phyloP scores from a whole-genome alignment of 2,797 vertebrate species.

The Leucoraja ocellata region DNA sequence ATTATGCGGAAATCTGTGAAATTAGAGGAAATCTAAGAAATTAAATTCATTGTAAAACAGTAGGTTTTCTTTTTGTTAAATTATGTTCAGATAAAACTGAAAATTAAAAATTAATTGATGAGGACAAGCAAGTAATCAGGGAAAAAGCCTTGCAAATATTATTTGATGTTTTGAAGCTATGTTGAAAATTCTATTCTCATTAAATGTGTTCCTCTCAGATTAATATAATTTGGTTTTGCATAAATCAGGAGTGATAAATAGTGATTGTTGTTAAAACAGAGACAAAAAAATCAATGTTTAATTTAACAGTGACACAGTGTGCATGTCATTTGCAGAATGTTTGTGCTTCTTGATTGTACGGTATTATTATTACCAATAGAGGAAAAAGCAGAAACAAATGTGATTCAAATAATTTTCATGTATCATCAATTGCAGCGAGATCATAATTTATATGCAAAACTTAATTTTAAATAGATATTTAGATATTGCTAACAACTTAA shows the following conservation, averaged over 20 bases:
- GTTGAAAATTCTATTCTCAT: slow-evolving; percentile 28
- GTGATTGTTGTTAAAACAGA: neutral
- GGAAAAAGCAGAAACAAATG: neutral
- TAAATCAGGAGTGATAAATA: slow-evolving; percentile 17
- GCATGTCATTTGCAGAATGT: neutral
- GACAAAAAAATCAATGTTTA: slow-evolving; percentile 15
- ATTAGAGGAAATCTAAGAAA: neutral
- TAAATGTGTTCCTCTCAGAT: neutral
- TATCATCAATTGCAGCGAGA: neutral
- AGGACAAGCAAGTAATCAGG: slow-evolving; percentile 23
- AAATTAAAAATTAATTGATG: neutral
- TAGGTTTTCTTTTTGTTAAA: neutral
- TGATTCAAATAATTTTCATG: neutral
- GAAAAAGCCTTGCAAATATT: neutral
- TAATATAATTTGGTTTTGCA: slow-evolving; percentile 18
- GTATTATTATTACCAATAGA: neutral
- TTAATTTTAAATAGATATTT: neutral
- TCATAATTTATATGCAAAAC: neutral
- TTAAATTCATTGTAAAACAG: neutral
- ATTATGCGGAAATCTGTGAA: neutral
- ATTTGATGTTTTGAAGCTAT: neutral
- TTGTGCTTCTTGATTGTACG: slow-evolving; percentile 5
- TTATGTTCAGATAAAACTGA: neutral
- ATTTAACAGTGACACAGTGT: neutral
- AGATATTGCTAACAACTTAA: neutral